Conservation (phyloP, 1,140 invertebrate species). For the Carposina sasakii region DNA sequence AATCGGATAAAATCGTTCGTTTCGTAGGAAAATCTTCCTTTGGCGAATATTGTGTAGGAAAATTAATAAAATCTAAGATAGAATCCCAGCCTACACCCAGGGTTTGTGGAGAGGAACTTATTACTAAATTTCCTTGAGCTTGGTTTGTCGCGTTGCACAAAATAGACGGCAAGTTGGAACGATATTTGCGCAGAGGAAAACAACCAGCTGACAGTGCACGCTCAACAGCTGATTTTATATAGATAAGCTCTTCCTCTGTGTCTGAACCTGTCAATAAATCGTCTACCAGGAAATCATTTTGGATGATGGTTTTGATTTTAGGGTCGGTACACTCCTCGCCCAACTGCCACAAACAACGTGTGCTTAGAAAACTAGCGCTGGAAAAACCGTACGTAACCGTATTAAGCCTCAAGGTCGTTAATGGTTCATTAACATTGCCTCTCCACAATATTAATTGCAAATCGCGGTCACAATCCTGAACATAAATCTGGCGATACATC, state of each 20-base stretch:
- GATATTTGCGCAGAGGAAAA: slow-evolving; percentile 5
- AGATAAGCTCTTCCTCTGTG: background rate
- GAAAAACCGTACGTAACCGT: too few relatives aligned
- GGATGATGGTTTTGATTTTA: slow-evolving; percentile 2
- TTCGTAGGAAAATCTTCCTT: too few relatives aligned
- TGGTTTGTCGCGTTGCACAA: background rate
- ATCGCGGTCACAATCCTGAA: background rate
- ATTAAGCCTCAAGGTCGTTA: slow-evolving; percentile 2
- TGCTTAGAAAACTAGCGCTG: slow-evolving; percentile 7
- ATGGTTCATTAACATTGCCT: background rate
- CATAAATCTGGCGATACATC: background rate
- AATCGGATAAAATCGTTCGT: too few relatives aligned
- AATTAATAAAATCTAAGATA: background rate
- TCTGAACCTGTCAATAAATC: too few relatives aligned
- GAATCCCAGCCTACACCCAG: slow-evolving; percentile 7
- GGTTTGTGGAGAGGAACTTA: slow-evolving; percentile 6
- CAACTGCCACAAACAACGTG: slow-evolving; percentile 7
- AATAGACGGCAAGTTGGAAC: background rate
- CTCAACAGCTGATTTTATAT: background rate
- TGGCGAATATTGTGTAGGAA: too few relatives aligned
- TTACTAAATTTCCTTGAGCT: background rate
- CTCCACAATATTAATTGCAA: background rate
- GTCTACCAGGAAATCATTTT: slow-evolving; percentile 8
- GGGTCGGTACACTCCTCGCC: background rate
- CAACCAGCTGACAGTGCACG: background rate